These are phyloP conservation scores for Zonotrichia albicollis DNA, from an alignment of 2,797 vertebrate species.

Conservation along the genomic window DNA sequence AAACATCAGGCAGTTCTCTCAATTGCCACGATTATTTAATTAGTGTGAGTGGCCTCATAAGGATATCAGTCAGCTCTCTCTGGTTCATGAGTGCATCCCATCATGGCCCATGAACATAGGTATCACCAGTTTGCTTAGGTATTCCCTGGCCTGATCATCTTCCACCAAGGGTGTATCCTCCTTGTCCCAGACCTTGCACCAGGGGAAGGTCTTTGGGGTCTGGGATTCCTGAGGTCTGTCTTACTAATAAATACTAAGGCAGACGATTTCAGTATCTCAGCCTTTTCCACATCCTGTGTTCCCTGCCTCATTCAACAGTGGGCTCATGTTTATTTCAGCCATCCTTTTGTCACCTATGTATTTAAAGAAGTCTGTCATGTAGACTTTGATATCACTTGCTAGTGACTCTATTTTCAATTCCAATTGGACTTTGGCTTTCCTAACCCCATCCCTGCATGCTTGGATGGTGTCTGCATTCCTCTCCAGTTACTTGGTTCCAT, in stretches of 20 bases:
- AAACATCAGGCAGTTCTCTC: neutral
- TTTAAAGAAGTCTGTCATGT: neutral
- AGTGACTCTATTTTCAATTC: neutral
- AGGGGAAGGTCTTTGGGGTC: neutral
- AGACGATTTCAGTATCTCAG: neutral
- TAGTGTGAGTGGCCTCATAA: neutral
- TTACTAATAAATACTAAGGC: neutral
- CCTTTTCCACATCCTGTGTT: neutral
- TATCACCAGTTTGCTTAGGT: neutral
- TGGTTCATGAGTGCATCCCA: neutral
- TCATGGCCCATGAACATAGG: fast-evolving
- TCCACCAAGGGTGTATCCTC: neutral
- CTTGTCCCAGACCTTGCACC: neutral
- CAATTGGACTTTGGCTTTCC: neutral
- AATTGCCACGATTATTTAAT: neutral
- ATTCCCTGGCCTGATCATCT: neutral
- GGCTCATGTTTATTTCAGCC: neutral
- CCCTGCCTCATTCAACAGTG: neutral
- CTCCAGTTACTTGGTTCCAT: neutral
- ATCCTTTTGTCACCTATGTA: neutral
- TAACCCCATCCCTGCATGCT: neutral
- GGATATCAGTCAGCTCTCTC: neutral
- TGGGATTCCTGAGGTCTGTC: neutral
- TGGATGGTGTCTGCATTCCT: neutral
- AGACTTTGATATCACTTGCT: neutral